Evolutionary conservation across 2,797 vertebrate species (phyloP), one percentile per base, ranked within the genome.

Genomic region (Zalophus californianus): DNA sequence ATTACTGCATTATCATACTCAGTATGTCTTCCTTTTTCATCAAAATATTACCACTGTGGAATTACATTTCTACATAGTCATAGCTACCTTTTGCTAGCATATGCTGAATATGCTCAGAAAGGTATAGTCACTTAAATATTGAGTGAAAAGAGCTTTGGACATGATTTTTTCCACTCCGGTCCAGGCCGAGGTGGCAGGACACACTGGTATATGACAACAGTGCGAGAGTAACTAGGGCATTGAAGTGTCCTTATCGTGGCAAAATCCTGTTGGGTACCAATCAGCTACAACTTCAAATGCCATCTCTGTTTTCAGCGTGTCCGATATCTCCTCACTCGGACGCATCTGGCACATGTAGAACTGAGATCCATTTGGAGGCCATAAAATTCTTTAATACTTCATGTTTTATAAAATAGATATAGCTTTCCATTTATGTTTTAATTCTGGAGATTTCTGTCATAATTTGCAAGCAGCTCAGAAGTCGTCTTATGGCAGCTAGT

Each of bases 271-370:
- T 68, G 90, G 88, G 44, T 93, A 91, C 85, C 92, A 97, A 13
- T 86, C 82, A n/a, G 16, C 62, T 18, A 60, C 88, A 95, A 77
- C 72, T 97, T 78, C 85, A 93, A 38, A 50, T 91, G n/a, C 75
- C 70, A 25, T 92, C 94, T 93, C 93, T 95, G 75, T 91, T 97
- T 87, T 94, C 66, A 48, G 13, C 77, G 70, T 97, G 91, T 97
- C 96, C 93, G 86, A 83, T 91, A 15, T 60, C 82, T 98, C 66
- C 83, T 98, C 70, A n/a, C 0, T 98, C 90, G 97, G 98, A 92
- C 98, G 96, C 91, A 44, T 97, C 96, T 95, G 93, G 54, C 96
- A 80, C 91, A 96, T 85, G 97, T 98, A 98, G 98, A 98, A 95
- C 38, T 96, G 83, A 93, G 75, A 92, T 96, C 77, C 97, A 93